Conservation (phyloP, 1,140 invertebrate species). For the Scylla paramamosain region DNA sequence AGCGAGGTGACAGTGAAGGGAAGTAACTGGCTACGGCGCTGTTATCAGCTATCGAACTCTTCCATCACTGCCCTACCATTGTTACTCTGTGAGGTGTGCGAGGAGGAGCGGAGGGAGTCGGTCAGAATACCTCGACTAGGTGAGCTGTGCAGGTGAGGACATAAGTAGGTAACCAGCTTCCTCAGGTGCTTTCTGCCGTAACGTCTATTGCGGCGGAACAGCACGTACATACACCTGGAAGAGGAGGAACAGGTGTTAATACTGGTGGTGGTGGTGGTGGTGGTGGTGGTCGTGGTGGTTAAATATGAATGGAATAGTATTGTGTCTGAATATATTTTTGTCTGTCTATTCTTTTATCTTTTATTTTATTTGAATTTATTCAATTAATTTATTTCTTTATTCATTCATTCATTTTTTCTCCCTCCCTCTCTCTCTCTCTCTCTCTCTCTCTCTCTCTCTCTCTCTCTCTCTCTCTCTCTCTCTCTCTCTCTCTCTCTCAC, state of each 20-base stretch:
- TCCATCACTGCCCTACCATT: slow-evolving; percentile 25
- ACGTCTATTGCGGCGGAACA: slow-evolving; percentile 55
- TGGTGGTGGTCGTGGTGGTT: too few relatives aligned
- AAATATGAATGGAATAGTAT: not conserved
- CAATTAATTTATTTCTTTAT: not conserved
- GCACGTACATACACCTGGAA: slow-evolving; percentile 66
- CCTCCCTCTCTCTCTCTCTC: not conserved
- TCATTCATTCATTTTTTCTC: not conserved
- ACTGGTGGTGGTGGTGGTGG: too few relatives aligned
- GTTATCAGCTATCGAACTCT: not conserved
- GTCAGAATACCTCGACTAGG: not conserved
- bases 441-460: not conserved
- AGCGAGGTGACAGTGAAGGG: too few relatives aligned
- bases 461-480: too few relatives aligned
- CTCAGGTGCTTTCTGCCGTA: slow-evolving; percentile 56
- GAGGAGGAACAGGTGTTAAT: not conserved
- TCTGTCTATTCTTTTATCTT: not conserved
- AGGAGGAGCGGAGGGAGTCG: slow-evolving; percentile 51
- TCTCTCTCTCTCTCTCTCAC: too few relatives aligned
- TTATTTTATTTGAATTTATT: not conserved
- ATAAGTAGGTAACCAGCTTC: slow-evolving; percentile 58
- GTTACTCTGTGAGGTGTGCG: slow-evolving; percentile 59
- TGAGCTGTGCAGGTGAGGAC: slow-evolving; percentile 43
- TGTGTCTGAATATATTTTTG: not conserved
- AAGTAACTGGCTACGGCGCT: too few relatives aligned